These are phyloP conservation scores for Eleutherodactylus coqui DNA, from an alignment of 2,797 vertebrate genomes.

Conservation along the genomic window DNA sequence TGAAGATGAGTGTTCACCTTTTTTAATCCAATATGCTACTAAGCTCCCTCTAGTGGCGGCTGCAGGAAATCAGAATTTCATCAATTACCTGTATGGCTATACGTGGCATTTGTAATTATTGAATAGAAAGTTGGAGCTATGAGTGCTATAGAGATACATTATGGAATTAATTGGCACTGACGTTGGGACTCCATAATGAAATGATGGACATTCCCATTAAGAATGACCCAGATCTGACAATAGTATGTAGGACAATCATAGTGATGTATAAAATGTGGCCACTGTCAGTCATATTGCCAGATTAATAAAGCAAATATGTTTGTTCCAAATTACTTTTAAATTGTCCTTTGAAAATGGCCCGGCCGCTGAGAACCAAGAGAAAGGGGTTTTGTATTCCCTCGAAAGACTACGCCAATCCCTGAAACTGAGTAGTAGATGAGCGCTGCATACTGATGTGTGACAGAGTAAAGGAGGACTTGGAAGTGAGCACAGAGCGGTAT, in stretches of 20 bases:
- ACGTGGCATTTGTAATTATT: background rate
- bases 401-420: constrained; percentile 2
- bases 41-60: background rate
- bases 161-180: background rate
- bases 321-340: background rate
- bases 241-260: background rate
- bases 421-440: background rate
- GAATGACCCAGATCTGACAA: background rate
- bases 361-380: background rate
- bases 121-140: background rate
- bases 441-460: constrained; percentile 9
- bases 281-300: background rate
- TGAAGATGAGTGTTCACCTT: no score
- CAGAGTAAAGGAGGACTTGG: background rate
- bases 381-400: background rate
- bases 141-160: background rate
- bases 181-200: background rate
- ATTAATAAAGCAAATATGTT: background rate
- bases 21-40: no score
- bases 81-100: background rate
- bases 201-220: background rate
- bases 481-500: background rate
- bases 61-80: background rate
- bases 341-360: background rate
- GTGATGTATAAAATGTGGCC: background rate